Percentiles rank a stretch among this genome's conserved stretches.
phyloP scores from a whole-genome alignment of 2,797 vertebrate genomes.

The Apogon hyalosoma region DNA sequence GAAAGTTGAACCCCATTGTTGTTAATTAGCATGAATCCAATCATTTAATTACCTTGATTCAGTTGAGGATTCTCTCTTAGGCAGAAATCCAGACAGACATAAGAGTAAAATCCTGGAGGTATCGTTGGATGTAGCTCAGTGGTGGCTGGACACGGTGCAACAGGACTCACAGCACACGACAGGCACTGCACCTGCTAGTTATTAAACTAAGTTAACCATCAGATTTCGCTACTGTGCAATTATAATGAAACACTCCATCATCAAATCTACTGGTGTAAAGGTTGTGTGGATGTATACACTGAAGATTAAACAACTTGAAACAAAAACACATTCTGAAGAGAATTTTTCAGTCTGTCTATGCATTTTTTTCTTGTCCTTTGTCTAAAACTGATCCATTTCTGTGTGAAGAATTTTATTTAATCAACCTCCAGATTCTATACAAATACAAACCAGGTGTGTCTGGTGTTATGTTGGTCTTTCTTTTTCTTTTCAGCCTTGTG shows the following conservation, averaged over 20 bases:
- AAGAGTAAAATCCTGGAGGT: constrained; percentile 64
- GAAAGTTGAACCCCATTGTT: constrained; percentile 99
- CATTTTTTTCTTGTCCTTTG: too few species aligned
- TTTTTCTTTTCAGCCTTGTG: constrained; percentile 1
- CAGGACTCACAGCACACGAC: constrained; percentile 58
- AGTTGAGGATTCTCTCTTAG: constrained; percentile 85
- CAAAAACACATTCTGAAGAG: too few species aligned
- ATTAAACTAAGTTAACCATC: constrained; percentile 73
- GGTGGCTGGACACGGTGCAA: constrained; percentile 65
- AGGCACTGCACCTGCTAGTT: constrained; percentile 70
- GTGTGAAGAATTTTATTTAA: too few species aligned
- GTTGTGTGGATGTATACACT: constrained; percentile 4
- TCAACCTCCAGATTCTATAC: too few species aligned
- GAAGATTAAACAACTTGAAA: too few species aligned
- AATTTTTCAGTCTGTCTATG: too few species aligned
- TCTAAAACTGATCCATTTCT: too few species aligned
- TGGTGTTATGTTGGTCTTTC: too few species aligned
- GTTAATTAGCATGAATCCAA: constrained; percentile 99
- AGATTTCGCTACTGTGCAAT: constrained; percentile 52
- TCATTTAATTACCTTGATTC: constrained; percentile 99
- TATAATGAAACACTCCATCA: constrained; percentile 56
- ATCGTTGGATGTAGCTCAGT: constrained; percentile 63
- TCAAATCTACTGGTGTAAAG: constrained; percentile 33
- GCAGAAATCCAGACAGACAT: constrained; percentile 77
- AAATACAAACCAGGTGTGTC: too few species aligned